A percentile compares a stretch with the other conserved stretches of the same genome.
These are phyloP conservation scores for Dicerorhinus sumatrensis DNA, from an alignment of 2,113 vertebrate genomes.

Conservation along the genomic window DNA sequence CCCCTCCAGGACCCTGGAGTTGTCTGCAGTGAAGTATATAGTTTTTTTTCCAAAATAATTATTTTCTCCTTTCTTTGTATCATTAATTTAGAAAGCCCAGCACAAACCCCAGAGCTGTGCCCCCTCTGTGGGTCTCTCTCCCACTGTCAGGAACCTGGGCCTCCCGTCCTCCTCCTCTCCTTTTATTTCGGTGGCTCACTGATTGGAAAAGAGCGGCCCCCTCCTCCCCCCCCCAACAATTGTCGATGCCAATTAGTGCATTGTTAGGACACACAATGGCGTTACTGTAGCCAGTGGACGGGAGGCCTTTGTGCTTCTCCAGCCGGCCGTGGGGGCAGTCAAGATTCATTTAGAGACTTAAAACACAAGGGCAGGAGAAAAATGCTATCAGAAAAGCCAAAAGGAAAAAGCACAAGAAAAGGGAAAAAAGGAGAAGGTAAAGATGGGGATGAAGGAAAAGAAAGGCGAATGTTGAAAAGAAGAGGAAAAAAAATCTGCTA, in stretches of 20 bases:
- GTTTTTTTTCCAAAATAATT: background rate
- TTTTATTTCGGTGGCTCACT: constrained; percentile 84
- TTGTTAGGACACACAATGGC: constrained; percentile 95
- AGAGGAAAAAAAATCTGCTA: constrained; percentile 74
- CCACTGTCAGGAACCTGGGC: constrained; percentile 54
- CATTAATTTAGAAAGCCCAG: constrained; percentile 22
- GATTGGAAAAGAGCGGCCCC: constrained; percentile 92
- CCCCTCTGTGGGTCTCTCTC: constrained; percentile 19
- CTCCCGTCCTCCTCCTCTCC: constrained; percentile 73
- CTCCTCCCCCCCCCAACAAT: constrained; percentile 83
- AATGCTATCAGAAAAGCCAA: constrained; percentile 94
- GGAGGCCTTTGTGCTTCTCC: constrained; percentile 95
- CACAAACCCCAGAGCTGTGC: background rate
- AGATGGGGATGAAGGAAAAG: constrained; percentile 46
- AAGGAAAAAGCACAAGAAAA: constrained; percentile 89
- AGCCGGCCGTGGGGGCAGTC: constrained; percentile 96
- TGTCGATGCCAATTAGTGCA: constrained; percentile 97
- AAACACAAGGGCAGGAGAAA: constrained; percentile 91
- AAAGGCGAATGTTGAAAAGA: constrained; percentile 61
- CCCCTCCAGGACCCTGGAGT: background rate
- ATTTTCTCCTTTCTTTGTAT: background rate
- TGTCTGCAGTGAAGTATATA: background rate
- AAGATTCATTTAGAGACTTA: constrained; percentile 95
- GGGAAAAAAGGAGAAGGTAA: constrained; percentile 85
- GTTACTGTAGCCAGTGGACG: constrained; percentile 93